These are phyloP conservation scores for Oikopleura vanhoeffeni DNA, from an alignment of 23 tunicate genomes.

Conservation along the genomic window DNA sequence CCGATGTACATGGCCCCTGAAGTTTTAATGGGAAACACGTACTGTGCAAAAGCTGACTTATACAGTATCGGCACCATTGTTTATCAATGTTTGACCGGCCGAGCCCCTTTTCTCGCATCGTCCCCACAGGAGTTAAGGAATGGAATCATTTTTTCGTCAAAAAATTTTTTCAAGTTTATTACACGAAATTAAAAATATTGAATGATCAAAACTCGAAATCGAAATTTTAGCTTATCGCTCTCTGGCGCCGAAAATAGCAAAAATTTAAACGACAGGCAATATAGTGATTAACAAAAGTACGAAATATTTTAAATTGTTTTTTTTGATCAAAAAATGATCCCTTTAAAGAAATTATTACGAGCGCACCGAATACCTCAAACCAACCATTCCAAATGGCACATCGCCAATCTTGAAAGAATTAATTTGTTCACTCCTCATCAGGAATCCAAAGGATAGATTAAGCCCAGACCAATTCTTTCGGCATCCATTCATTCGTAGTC, in stretches of 20 bases:
- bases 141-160: conserved; percentile 32
- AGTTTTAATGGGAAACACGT: conserved; percentile 49
- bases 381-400: conserved; percentile 37
- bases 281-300: too few relatives aligned
- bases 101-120: conserved; percentile 65
- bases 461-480: conserved; percentile 43
- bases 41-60: conserved; percentile 86
- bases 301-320: too few relatives aligned
- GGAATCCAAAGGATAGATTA: conserved; percentile 30
- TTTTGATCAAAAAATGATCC: too few relatives aligned
- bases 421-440: conserved; percentile 27
- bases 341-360: background rate
- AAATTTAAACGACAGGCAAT: too few relatives aligned
- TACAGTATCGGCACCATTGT: conserved; percentile 89
- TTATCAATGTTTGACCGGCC: conserved; percentile 65
- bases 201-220: too few relatives aligned
- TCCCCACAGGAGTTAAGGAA: conserved; percentile 61
- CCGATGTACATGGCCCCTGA: conserved; percentile 99
- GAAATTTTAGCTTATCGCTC: too few relatives aligned
- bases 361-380: background rate
- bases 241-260: too few relatives aligned
- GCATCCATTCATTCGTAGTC: conserved; percentile 35
- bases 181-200: too few relatives aligned
- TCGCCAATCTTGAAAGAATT: conserved; percentile 36
- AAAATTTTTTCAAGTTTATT: conserved; percentile 27